phyloP scores from a whole-genome alignment of 2,888 invertebrate genomes.

The Steinernema hermaphroditum region DNA sequence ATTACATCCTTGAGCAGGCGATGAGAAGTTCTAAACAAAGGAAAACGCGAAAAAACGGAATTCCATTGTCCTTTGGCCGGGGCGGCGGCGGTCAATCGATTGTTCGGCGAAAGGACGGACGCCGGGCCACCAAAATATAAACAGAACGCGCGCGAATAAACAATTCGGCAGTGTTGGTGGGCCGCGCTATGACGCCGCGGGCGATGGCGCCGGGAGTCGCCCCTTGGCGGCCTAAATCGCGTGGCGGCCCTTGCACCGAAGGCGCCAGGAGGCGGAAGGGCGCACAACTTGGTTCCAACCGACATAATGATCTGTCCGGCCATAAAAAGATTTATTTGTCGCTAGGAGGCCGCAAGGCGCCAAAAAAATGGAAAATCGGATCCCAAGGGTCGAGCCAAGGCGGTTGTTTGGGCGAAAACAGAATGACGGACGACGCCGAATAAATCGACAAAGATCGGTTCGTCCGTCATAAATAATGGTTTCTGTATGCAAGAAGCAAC shows the following conservation, averaged over 20 bases:
- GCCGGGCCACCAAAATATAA: slow-evolving; percentile 18
- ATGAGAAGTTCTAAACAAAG: slow-evolving; percentile 11
- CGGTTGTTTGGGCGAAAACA: neutral
- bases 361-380: slow-evolving; percentile 5
- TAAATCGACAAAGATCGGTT: neutral
- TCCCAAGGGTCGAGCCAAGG: slow-evolving; percentile 4
- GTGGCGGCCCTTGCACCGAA: neutral
- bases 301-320: slow-evolving; percentile 16
- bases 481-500: no score
- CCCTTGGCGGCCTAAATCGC: neutral
- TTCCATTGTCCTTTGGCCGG: slow-evolving; percentile 8
- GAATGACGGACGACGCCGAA: neutral
- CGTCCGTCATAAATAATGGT: no score
- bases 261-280: neutral
- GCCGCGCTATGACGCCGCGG: slow-evolving; percentile 15
- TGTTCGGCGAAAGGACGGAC: neutral
- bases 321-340: slow-evolving; percentile 28
- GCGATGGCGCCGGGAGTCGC: neutral
- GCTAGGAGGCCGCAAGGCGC: neutral
- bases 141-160: slow-evolving; percentile 28
- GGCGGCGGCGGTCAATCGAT: slow-evolving; percentile 21
- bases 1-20: no score
- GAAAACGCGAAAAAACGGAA: slow-evolving; percentile 11
- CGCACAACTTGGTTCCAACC: neutral
- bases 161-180: slow-evolving; percentile 15